Percentiles rank a stretch among this genome's conserved stretches.
Conservation (phyloP, 2,113 vertebrate species). For the Bufo bufo region DNA sequence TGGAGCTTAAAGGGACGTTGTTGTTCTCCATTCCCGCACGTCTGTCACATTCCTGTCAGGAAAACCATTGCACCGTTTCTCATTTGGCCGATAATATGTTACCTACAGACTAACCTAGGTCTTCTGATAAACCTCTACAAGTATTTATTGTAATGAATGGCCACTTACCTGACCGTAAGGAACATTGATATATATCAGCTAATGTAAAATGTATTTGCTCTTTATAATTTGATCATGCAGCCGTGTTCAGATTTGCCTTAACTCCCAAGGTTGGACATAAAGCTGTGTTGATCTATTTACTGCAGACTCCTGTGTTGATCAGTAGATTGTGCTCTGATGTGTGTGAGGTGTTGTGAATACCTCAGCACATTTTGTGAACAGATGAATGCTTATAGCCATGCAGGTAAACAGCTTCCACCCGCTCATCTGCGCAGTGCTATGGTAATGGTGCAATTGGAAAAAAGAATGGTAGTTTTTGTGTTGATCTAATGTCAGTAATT, state of each 20-base stretch:
- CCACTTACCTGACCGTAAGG: neutral
- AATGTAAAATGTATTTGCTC: neutral
- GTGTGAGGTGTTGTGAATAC: neutral
- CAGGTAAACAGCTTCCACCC: neutral
- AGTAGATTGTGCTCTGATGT: neutral
- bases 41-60: no score
- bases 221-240: neutral
- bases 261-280: neutral
- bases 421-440: neutral
- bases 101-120: no score
- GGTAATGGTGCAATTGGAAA: neutral
- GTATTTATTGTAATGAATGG: neutral
- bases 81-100: no score
- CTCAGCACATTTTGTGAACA: neutral
- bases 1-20: no score
- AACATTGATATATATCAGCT: neutral
- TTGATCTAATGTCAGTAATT: conserved; percentile 3
- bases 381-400: neutral
- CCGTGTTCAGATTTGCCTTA: neutral
- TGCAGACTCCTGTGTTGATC: neutral
- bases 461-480: neutral
- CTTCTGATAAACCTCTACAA: neutral
- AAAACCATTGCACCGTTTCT: no score
- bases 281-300: neutral
- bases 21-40: no score